Evolutionary conservation across 2,888 invertebrate genomes (phyloP), one percentile per base, ranked within the genome.

Genomic region (Tubulanus polymorphus): DNA sequence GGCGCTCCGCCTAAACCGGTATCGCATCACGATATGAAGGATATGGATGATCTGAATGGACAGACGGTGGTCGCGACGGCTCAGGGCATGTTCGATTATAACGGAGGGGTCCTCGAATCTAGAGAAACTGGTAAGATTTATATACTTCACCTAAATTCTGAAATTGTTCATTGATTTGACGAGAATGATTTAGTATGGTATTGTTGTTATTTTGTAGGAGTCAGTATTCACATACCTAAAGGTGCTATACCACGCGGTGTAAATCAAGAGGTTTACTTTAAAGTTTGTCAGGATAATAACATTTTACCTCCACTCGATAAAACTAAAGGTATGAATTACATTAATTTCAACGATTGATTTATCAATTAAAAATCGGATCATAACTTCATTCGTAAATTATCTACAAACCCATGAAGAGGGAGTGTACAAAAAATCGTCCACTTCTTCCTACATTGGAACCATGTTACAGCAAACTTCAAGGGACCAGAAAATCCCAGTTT

Each of bases 221-320:
- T 95, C 46, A 89, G 89, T 51, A 82, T 95, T 61, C 86, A 89
- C 70, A 89, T 95, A 72, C 94, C 95, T 46, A 86, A 88, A 53
- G 90, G 91, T 63, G 94, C 94, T 48, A 86, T 95, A 65, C 85
- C 88, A 50, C 84, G 86, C 37, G 91, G 91, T 53, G 85, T 86
- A 70, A 85, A 87, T 72, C 93, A 93, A 82, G 92, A 93, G 79
- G 88, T 95, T 76, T 94, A 93, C 85, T 93, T 95, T 84, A 93
- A 84, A 72, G 77, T 78, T 5, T 81, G 82, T 66, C 85, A 90
- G 74, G 87, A 90, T 81, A 88, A 88, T 79, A 82, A 72, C 45
- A 76, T 82, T 60, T 81, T 81, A 60, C 91, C 92, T 64, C 91
- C 92, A 60, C 85, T 92, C 81, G 91, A 92, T 83, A 85, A 88